Evolutionary conservation across 2,113 vertebrate genomes (phyloP).

Genomic region (Ceyx cyanopectus): DNA sequence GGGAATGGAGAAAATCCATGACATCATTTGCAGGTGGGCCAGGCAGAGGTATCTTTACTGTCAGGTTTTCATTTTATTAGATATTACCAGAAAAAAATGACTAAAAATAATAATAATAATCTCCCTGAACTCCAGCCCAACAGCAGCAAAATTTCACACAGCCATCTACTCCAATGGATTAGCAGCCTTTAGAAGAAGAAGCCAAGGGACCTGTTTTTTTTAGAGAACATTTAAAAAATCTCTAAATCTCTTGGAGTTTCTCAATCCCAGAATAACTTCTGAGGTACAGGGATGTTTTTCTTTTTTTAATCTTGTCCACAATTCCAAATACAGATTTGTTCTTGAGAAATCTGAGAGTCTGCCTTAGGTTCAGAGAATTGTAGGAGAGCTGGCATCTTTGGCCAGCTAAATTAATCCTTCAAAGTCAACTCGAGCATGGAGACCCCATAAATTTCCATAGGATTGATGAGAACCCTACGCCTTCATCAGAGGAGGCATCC

Average conservation of each 20-base stretch:
- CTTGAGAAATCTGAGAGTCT: neutral
- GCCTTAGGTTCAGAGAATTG: neutral
- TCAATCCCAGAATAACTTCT: neutral
- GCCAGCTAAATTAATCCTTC: neutral
- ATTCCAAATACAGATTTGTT: neutral
- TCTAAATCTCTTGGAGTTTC: neutral
- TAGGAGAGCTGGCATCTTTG: neutral
- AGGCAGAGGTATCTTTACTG: slow-evolving; percentile 17
- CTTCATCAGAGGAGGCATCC: neutral
- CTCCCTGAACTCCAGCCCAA: neutral
- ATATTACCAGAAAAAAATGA: neutral
- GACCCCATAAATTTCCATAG: neutral
- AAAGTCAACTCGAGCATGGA: neutral
- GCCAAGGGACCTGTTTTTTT: neutral
- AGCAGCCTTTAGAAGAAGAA: neutral
- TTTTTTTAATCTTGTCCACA: neutral
- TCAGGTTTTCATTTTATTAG: slow-evolving; percentile 13
- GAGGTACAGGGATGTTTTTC: neutral
- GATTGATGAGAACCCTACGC: neutral
- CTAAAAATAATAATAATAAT: neutral
- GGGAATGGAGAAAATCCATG: slow-evolving; percentile 76
- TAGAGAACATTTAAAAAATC: neutral
- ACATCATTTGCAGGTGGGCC: slow-evolving; percentile 76
- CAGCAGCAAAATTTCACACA: neutral
- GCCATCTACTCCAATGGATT: neutral